Conservation (phyloP, 2,113 vertebrate genomes). For the Riparia riparia region DNA sequence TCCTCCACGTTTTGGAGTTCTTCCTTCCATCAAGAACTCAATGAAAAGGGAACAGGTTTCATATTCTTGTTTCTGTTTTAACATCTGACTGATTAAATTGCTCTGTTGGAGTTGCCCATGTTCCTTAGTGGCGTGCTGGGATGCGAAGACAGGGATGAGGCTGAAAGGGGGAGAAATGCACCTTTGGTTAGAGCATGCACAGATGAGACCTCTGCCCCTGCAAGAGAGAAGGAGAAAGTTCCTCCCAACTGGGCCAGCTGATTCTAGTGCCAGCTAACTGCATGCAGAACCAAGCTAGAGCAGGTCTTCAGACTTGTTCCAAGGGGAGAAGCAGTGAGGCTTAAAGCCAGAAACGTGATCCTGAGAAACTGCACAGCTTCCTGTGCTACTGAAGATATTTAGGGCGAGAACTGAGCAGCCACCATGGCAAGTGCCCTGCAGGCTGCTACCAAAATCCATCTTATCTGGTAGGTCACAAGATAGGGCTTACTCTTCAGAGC, state of each 20-base stretch:
- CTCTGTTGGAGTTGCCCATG: not conserved
- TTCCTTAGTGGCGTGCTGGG: not conserved
- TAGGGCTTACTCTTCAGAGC: not conserved
- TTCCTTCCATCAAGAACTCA: not conserved
- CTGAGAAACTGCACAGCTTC: not conserved
- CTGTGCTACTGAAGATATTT: not conserved
- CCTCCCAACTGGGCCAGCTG: not conserved
- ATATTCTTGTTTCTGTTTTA: not conserved
- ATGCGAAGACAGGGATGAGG: not conserved
- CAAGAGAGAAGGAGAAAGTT: not conserved
- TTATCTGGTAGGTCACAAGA: not conserved
- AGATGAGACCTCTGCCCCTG: not conserved
- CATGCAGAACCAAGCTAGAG: not conserved
- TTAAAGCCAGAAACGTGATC: not conserved
- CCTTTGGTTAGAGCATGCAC: not conserved
- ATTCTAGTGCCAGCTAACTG: not conserved
- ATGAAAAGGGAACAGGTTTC: not conserved
- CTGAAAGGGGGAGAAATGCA: not conserved
- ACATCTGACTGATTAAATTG: slow-evolving; percentile 30
- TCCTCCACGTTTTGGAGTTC: not conserved
- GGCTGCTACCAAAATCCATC: not conserved
- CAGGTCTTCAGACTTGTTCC: not conserved
- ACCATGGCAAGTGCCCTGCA: not conserved
- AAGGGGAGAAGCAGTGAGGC: not conserved
- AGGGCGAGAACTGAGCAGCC: not conserved